These are phyloP conservation scores for Thecocarcelia acutangulata DNA, from an alignment of 2,888 invertebrate species.

Conservation along the genomic window DNA sequence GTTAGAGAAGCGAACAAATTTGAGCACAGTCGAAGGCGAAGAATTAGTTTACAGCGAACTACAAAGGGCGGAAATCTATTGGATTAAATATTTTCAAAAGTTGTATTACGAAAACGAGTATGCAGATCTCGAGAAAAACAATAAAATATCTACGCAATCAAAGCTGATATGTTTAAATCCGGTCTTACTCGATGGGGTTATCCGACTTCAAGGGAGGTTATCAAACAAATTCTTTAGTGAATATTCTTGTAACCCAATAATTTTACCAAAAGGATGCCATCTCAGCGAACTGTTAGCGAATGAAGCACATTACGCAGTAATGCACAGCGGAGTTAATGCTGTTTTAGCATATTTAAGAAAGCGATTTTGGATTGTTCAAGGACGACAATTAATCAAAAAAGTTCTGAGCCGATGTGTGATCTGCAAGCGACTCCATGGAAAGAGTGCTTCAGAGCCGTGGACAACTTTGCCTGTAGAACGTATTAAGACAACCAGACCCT, in stretches of 20 bases:
- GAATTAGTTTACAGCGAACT: conserved; percentile 52
- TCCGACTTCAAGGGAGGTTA: conserved; percentile 33
- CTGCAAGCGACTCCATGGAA: no score
- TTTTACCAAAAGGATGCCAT: conserved; percentile 60
- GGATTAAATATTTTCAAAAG: conserved; percentile 47
- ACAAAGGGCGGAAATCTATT: conserved; percentile 55
- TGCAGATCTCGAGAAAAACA: conserved; percentile 30
- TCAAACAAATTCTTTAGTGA: conserved; percentile 35
- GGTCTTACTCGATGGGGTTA: conserved; percentile 33
- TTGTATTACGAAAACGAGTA: conserved; percentile 54
- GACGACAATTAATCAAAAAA: conserved; percentile 60
- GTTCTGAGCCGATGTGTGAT: no score
- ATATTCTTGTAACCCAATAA: conserved; percentile 46
- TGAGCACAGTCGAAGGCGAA: neutral
- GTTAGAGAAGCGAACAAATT: neutral
- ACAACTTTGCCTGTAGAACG: conserved; percentile 51
- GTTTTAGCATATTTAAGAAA: conserved; percentile 53
- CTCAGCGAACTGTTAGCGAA: conserved; percentile 52
- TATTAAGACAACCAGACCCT: conserved; percentile 54
- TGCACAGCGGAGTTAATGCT: conserved; percentile 59
- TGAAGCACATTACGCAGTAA: conserved; percentile 55
- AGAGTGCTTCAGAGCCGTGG: conserved; percentile 45
- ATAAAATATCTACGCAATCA: conserved; percentile 46
- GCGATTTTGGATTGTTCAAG: conserved; percentile 63
- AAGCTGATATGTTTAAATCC: conserved; percentile 62